Conservation (phyloP, 2,113 vertebrate species). For the Leucopsar rothschildi region DNA sequence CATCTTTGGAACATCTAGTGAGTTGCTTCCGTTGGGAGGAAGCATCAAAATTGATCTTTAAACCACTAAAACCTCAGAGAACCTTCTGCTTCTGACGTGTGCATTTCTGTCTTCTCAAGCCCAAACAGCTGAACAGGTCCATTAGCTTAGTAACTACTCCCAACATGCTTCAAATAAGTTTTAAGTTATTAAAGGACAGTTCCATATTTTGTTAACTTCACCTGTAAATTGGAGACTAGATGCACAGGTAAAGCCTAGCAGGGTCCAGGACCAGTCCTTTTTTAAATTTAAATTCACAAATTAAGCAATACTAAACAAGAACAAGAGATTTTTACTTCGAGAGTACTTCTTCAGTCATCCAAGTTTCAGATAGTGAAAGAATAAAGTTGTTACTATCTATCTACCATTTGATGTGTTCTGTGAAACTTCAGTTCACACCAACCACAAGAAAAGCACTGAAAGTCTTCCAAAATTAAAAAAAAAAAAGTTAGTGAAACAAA, state of each 20-base stretch:
- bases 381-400: background rate
- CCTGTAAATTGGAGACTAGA: background rate
- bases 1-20: background rate
- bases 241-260: background rate
- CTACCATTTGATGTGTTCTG: background rate
- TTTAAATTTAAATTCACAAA: background rate
- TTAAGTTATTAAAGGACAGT: background rate
- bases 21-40: rapidly evolving
- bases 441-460: background rate
- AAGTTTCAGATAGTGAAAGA: background rate
- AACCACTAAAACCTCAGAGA: background rate
- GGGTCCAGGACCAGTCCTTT: background rate
- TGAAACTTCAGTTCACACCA: background rate
- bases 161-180: background rate
- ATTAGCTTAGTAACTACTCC: background rate
- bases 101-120: background rate
- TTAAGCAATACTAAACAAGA: background rate
- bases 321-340: background rate
- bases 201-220: background rate
- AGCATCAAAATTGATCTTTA: background rate
- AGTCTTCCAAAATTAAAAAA: background rate
- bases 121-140: background rate
- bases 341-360: background rate
- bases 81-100: background rate
- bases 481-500: background rate